phyloP scores from a whole-genome alignment of 2,797 vertebrate genomes.

The Lepilemur ruficaudatus region DNA sequence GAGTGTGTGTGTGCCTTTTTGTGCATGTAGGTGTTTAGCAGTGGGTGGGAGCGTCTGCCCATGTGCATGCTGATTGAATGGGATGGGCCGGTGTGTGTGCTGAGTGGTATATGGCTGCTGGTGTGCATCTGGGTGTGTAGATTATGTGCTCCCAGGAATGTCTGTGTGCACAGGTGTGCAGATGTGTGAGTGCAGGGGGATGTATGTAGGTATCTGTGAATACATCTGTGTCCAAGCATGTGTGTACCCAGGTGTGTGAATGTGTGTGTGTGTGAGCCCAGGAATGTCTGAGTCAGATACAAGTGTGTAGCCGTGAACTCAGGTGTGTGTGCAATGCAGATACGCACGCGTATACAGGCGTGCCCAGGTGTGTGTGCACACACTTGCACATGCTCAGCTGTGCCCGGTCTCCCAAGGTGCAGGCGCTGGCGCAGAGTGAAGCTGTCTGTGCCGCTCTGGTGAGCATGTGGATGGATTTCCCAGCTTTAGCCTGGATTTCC shows the following conservation, averaged over 20 bases:
- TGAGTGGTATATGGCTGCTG: background rate
- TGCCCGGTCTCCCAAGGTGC: background rate
- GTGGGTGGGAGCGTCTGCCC: background rate
- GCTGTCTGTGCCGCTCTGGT: background rate
- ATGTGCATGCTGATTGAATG: background rate
- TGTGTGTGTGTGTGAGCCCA: background rate
- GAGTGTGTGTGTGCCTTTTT: background rate
- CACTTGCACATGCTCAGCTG: background rate
- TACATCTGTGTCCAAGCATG: background rate
- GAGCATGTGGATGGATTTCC: background rate
- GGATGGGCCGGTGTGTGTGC: background rate
- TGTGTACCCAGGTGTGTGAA: background rate
- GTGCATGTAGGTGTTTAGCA: background rate
- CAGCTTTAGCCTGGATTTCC: background rate
- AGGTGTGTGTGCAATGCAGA: background rate
- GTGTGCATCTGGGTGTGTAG: background rate
- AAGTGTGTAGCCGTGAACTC: background rate
- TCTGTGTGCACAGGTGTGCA: background rate
- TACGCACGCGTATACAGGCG: fast-evolving
- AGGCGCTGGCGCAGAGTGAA: background rate
- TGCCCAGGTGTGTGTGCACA: background rate
- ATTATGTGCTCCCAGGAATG: background rate
- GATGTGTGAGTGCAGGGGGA: background rate
- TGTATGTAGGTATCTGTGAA: background rate
- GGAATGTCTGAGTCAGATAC: background rate